Percentiles rank a stretch among this genome's conserved stretches.
These are phyloP conservation scores for Nebria ingens DNA, from an alignment of 1,140 invertebrate genomes.

Conservation along the genomic window DNA sequence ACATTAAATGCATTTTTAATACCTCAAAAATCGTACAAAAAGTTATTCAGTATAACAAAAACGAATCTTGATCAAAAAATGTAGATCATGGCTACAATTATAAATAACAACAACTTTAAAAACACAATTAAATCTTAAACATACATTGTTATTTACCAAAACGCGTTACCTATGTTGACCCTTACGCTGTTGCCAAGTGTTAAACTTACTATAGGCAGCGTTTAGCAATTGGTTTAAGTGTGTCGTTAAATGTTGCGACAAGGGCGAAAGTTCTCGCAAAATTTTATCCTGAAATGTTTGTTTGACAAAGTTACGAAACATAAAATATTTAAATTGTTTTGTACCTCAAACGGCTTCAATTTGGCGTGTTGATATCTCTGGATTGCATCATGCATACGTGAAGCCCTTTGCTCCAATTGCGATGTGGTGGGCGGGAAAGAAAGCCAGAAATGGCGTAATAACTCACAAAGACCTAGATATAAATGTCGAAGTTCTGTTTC, in stretches of 20 bases:
- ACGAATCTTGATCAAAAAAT: too few relatives aligned
- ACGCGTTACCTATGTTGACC: conserved; percentile 8
- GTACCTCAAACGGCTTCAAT: conserved; percentile 68
- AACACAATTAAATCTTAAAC: too few relatives aligned
- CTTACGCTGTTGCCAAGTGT: conserved; percentile 53
- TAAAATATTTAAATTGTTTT: conserved; percentile 11
- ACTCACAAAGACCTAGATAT: conserved; percentile 76
- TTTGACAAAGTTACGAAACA: conserved; percentile 10
- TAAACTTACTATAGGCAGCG: conserved; percentile 73
- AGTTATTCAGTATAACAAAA: too few relatives aligned
- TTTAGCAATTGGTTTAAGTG: conserved; percentile 77
- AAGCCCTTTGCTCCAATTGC: conserved; percentile 67
- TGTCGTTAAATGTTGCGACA: conserved; percentile 71
- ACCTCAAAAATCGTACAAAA: too few relatives aligned
- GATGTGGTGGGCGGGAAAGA: conserved; percentile 82
- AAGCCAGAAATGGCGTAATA: conserved; percentile 87
- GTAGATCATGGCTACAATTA: too few relatives aligned
- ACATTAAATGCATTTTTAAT: too few relatives aligned
- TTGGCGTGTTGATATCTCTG: conserved; percentile 79
- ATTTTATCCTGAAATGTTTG: conserved; percentile 53
- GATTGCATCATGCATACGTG: conserved; percentile 77
- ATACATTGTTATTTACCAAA: too few relatives aligned
- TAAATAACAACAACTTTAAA: too few relatives aligned
- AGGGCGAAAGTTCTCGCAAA: conserved; percentile 62
- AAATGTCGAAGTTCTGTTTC: conserved; percentile 72